These are phyloP conservation scores for Polypterus senegalus DNA, from an alignment of 2,113 vertebrate species.

Conservation along the genomic window DNA sequence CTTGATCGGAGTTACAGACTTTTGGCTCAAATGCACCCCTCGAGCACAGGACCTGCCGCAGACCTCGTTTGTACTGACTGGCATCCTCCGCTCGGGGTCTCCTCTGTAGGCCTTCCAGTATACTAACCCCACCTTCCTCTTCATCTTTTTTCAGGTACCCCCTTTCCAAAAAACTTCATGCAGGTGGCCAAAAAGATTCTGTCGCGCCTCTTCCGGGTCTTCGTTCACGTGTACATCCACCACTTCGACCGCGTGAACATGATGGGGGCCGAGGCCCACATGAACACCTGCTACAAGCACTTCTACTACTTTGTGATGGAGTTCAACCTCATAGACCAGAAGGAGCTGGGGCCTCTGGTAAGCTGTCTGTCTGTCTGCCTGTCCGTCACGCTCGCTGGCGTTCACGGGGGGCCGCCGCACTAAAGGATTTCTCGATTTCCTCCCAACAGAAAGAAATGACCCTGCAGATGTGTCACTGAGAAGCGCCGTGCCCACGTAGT, in stretches of 20 bases:
- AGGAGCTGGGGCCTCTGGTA: conserved; percentile 95
- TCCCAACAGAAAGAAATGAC: conserved; percentile 90
- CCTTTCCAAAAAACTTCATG: conserved; percentile 92
- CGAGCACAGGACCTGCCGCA: too few species aligned
- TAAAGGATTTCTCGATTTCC: background rate
- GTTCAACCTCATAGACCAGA: conserved; percentile 91
- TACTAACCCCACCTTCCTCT: conserved; percentile 1
- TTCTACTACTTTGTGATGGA: conserved; percentile 92
- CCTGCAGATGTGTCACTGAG: conserved; percentile 83
- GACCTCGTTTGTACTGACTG: too few species aligned
- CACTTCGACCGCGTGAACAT: conserved; percentile 88
- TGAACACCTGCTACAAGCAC: conserved; percentile 98
- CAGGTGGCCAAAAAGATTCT: conserved; percentile 92
- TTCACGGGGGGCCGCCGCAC: background rate
- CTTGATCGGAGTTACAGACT: too few species aligned
- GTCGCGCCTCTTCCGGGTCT: conserved; percentile 90
- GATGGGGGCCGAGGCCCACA: conserved; percentile 91
- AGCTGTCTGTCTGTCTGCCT: conserved; percentile 29
- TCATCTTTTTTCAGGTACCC: conserved; percentile 63
- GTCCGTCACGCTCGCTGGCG: background rate
- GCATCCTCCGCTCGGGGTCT: too few species aligned
- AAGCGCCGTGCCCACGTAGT: background rate
- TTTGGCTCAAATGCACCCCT: too few species aligned
- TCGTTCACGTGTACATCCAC: conserved; percentile 97
- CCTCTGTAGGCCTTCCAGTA: too few species aligned